phyloP scores from a whole-genome alignment of 2,797 vertebrate genomes.

The Sciurus carolinensis region DNA sequence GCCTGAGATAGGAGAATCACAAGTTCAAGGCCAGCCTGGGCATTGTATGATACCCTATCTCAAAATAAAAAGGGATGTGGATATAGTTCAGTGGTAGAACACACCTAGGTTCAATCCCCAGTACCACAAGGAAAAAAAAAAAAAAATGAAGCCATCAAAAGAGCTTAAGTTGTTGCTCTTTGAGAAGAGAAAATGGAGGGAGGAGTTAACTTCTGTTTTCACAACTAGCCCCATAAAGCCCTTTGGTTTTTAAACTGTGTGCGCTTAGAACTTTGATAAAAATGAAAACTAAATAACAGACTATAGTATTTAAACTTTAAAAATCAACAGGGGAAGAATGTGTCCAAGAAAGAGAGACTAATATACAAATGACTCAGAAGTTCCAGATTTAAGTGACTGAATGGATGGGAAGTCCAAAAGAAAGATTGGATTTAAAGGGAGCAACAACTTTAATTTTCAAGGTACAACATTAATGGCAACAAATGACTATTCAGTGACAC shows the following conservation, averaged over 20 bases:
- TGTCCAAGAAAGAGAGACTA: background rate
- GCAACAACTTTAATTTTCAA: background rate
- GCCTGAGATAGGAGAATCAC: too few species aligned
- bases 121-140: background rate
- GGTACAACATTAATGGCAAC: background rate
- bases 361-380: background rate
- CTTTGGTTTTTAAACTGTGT: background rate
- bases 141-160: background rate
- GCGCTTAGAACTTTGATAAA: background rate
- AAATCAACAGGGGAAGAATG: background rate
- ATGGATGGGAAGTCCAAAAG: background rate
- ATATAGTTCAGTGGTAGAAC: too few species aligned
- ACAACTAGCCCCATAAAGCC: background rate
- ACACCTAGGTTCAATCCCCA: too few species aligned
- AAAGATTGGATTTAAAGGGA: background rate
- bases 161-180: background rate
- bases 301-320: background rate
- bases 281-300: conserved; percentile 20
- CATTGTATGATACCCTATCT: too few species aligned
- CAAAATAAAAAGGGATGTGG: too few species aligned
- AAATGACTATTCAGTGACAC: background rate
- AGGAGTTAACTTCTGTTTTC: background rate
- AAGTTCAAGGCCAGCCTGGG: too few species aligned
- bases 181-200: background rate
- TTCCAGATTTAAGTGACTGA: background rate